Percentiles rank a stretch among this genome's conserved stretches.
phyloP scores from a whole-genome alignment of 2,888 invertebrate genomes.

The Diabrotica balteata region DNA sequence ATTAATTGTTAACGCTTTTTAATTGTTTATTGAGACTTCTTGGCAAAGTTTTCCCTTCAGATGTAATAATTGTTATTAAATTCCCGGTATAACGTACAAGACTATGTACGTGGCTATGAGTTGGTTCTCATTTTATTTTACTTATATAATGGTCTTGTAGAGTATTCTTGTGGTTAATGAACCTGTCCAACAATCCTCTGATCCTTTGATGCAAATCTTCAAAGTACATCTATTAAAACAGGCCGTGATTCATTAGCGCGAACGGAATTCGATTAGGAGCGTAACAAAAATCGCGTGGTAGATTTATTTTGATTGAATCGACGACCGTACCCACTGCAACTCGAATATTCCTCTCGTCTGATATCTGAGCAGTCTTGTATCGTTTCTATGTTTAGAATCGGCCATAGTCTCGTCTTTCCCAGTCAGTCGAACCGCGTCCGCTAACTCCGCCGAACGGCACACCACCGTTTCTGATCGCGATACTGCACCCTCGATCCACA shows the following conservation, averaged over 20 bases:
- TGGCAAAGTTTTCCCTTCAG: no score
- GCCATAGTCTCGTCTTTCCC: slow-evolving; percentile 43
- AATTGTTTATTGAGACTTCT: no score
- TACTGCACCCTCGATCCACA: slow-evolving; percentile 55
- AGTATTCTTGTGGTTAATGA: slow-evolving; percentile 1
- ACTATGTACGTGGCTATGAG: no score
- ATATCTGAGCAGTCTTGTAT: slow-evolving; percentile 37
- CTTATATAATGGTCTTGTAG: no score
- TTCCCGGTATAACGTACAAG: no score
- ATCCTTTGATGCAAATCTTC: neutral
- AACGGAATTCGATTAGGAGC: slow-evolving; percentile 2
- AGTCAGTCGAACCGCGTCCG: slow-evolving; percentile 52
- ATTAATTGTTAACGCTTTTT: no score
- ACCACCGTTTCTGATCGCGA: slow-evolving; percentile 50
- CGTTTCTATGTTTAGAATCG: slow-evolving; percentile 49
- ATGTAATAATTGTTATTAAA: no score
- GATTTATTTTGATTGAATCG: slow-evolving; percentile 26
- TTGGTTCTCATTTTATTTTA: no score
- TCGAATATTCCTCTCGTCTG: slow-evolving; percentile 28
- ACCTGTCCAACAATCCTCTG: neutral
- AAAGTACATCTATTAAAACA: no score
- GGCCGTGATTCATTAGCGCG: slow-evolving; percentile 8
- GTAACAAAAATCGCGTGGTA: slow-evolving; percentile 21
- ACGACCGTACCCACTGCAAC: slow-evolving; percentile 29
- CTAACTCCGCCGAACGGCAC: slow-evolving; percentile 51